Evolutionary conservation across 2,113 vertebrate species (phyloP).

Genomic region (Nesoenas mayeri): DNA sequence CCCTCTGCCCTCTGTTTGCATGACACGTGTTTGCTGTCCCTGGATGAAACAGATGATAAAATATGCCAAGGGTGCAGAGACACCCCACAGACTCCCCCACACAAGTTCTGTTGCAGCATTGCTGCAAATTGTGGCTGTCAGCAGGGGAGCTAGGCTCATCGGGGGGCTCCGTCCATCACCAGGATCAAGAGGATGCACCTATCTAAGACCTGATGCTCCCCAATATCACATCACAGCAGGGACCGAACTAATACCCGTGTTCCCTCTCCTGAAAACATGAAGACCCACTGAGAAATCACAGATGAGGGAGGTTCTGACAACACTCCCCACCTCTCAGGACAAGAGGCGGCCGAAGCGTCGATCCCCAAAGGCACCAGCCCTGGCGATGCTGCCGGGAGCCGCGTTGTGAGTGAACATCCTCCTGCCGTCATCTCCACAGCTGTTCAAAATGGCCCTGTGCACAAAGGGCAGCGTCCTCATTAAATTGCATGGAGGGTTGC

Average conservation of each 20-base stretch:
- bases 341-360: background rate
- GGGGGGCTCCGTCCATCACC: background rate
- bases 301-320: background rate
- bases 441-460: background rate
- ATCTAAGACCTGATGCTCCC: slow-evolving; percentile 21
- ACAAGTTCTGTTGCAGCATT: background rate
- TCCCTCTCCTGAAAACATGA: background rate
- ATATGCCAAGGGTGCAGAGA: rapidly evolving
- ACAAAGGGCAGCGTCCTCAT: slow-evolving; percentile 54
- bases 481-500: background rate
- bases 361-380: background rate
- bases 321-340: rapidly evolving
- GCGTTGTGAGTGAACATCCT: background rate
- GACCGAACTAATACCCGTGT: background rate
- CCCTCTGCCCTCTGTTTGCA: background rate
- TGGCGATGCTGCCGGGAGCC: background rate
- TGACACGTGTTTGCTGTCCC: background rate
- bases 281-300: slow-evolving; percentile 1
- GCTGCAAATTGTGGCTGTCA: background rate
- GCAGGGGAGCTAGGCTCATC: background rate
- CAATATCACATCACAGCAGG: slow-evolving; percentile 14
- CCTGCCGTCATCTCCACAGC: slow-evolving; percentile 41
- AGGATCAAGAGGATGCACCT: background rate
- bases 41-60: background rate
- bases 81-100: background rate